Evolutionary conservation across 92 coral and sea anemone genomes (phyloP), one percentile per base, ranked within the genome.

Genomic region (Porites cylindrica): DNA sequence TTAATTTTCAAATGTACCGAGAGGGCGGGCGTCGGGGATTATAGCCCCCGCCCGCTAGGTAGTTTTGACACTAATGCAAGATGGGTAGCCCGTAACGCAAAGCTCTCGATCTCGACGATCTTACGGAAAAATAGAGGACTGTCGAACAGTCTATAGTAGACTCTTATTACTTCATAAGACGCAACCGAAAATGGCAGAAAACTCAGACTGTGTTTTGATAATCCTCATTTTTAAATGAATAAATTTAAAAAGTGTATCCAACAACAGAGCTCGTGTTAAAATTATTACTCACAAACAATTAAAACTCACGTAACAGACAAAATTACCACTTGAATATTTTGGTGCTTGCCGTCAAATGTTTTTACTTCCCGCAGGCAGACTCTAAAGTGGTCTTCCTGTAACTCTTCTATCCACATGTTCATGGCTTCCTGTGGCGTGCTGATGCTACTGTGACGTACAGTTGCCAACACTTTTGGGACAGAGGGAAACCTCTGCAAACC

Each of bases 271-370:
- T 16, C 66, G n/a, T 20, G 66, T 20, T 0, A 0, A 20, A n/a
- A 62, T 62, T 62, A 62, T 6, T 8, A 18, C 20, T 0, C 2
- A 38, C 47, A 38, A 38, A 38, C 47, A 38, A 38, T 38, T 38
- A 38, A 4, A 38, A 38, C 47, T 38, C 47, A 38, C 0, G 47
- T 38, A 38, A 38, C 47, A 38, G 47, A 38, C 0, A 7, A 38
- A 50, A 79, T 70, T 70, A 82, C 86, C 50, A 82, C 78, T 52
- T 51, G 61, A 19, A 82, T 13, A 60, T 82, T 60, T 10, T 69
- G 56, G 62, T 82, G 86, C 58, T 70, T 70, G 17, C 86, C 86
- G 51, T 70, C 86, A 82, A 82, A 82, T 10, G 69, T 68, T 58
- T 51, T 82, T 3, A 70, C 86, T 70, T 82, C 86, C 5, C 86